phyloP scores from a whole-genome alignment of 2,797 vertebrate genomes.

The Smutsia temminckii region DNA sequence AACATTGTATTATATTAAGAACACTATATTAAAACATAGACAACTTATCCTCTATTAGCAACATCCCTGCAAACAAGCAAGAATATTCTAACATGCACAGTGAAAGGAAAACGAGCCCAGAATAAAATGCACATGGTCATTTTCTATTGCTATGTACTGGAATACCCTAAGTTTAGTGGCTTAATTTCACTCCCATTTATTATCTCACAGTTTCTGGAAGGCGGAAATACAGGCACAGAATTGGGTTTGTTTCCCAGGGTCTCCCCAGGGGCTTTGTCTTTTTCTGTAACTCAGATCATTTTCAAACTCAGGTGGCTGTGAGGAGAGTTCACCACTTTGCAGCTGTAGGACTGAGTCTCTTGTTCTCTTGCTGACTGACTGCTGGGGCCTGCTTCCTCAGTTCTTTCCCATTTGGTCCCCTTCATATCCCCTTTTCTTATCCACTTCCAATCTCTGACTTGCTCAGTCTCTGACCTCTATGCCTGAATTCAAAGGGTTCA shows the following conservation, averaged over 20 bases:
- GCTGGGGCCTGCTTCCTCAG: neutral
- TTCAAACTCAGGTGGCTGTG: neutral
- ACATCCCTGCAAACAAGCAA: neutral
- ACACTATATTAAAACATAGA: neutral
- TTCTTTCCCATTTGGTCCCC: neutral
- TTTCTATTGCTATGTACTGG: too few relatives aligned
- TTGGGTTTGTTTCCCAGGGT: neutral
- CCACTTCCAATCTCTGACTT: neutral
- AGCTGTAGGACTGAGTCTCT: neutral
- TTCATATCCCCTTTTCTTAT: neutral
- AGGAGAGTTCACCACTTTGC: neutral
- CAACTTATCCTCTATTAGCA: neutral
- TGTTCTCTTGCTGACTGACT: neutral
- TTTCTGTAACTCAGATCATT: neutral
- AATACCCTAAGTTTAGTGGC: too few relatives aligned
- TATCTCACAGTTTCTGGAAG: neutral
- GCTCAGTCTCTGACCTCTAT: neutral
- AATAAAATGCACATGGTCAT: neutral
- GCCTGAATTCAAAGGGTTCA: neutral
- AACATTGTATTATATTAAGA: neutral
- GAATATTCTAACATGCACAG: neutral
- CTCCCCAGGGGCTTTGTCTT: neutral
- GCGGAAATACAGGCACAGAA: neutral
- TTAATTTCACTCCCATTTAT: neutral
- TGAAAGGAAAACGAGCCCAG: neutral